Base-by-base conservation (phyloP, 2,888 invertebrate genomes). In the Hydrotaea cyrtoneurina region DNA sequence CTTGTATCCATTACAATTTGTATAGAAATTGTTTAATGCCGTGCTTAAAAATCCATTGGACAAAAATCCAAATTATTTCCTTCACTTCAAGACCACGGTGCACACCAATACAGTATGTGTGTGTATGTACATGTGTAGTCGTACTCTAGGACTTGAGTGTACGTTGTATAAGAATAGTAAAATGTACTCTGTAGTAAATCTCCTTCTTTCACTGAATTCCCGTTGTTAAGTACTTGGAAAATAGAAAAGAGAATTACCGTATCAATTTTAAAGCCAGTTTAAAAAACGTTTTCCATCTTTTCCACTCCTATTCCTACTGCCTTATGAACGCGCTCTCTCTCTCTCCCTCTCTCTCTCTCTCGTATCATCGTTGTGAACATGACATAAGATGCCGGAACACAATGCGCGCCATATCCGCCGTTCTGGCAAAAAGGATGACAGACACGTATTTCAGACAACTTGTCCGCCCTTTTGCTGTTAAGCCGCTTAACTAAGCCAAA, bases 401-500 rank as follows among this genome's bases (percentile, higher is more conserved):
- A 69, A 69, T 46, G 69, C 43, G 69, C 69, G 69, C 69, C 23
- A 69, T 69, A 76, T 50, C 73, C 73, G 57, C 74, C 17, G 62
- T 46, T 75, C 53, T 64, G 15, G 46, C 23, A 64, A 31, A n/a
- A 73, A 55, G 77, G 21, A 55, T 59, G 76, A 36, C 21, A 72
- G 69, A 73, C 62, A 80, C 69, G 74, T 79, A 43, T 57, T 79
- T 36, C 15, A 36, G 64, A 69, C 69, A 62, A 46, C 23, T 80
- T 83, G 80, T 77, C 73, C 80, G 77, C 80, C 80, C 73, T 66
- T 79, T 83, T 55, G 43, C 79, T 79, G 72, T 72, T 66, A 80
- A 83, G 80, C 73, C 57, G 77, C 83, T 83, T 83, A 83, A 83
- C 83, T 69, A 69, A 74, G 73, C 77, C n/a, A 23, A 21, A 43